Evolutionary conservation across 2,797 vertebrate genomes (phyloP).

Genomic region (Melanotaenia pygmaea): DNA sequence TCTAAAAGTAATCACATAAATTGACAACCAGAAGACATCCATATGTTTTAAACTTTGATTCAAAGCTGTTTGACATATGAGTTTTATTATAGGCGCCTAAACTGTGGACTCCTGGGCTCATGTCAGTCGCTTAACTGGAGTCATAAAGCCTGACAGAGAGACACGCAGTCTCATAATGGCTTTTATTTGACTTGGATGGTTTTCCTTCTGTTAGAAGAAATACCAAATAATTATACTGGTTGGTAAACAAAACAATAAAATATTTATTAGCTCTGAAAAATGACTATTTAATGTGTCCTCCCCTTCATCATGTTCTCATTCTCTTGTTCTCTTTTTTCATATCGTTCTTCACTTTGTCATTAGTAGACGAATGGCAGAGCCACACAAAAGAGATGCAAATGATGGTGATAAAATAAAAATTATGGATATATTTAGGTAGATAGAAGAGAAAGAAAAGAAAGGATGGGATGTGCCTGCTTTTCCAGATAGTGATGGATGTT

Average conservation of each 20-base stretch:
- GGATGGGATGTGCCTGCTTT: neutral
- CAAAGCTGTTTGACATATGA: conserved; percentile 38
- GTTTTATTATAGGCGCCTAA: conserved; percentile 47
- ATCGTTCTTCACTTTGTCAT: conserved; percentile 18
- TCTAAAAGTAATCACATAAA: conserved; percentile 35
- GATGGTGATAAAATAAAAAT: conserved; percentile 30
- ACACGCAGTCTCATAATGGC: conserved; percentile 54
- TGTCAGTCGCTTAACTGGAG: conserved; percentile 61
- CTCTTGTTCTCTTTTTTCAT: conserved; percentile 23
- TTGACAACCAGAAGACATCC: conserved; percentile 25
- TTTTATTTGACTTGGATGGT: conserved; percentile 66
- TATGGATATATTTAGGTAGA: conserved; percentile 17
- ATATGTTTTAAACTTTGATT: conserved; percentile 34
- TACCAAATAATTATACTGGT: conserved; percentile 59
- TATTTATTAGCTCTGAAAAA: conserved; percentile 61
- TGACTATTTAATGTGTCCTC: conserved; percentile 44
- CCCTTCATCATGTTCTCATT: conserved; percentile 35
- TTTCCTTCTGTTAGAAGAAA: conserved; percentile 60
- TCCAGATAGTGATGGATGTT: neutral
- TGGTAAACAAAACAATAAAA: conserved; percentile 73
- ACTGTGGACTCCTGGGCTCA: conserved; percentile 36
- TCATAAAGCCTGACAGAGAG: conserved; percentile 51
- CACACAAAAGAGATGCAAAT: conserved; percentile 27
- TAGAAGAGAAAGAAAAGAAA: conserved; percentile 6
- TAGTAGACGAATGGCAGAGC: conserved; percentile 15